phyloP scores from a whole-genome alignment of 2,888 invertebrate genomes.

The Hipparchia sbordonii region DNA sequence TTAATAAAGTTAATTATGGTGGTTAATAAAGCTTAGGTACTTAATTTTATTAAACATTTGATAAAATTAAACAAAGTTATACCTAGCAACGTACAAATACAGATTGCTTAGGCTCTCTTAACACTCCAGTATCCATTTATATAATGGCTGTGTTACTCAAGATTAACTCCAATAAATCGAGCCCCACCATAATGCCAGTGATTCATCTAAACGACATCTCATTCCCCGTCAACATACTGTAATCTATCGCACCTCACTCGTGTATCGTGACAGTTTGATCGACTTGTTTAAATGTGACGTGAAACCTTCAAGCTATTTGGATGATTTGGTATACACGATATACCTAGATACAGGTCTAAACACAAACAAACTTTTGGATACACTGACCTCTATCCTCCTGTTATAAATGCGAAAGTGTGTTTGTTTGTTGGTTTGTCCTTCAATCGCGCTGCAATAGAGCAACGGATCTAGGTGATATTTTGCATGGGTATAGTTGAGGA shows the following conservation, averaged over 20 bases:
- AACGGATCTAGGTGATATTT: too few relatives aligned
- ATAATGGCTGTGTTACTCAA: conserved; percentile 25
- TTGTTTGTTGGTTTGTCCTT: too few relatives aligned
- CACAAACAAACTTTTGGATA: too few relatives aligned
- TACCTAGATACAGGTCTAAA: not conserved
- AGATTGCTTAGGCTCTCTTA: not conserved
- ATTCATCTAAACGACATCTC: conserved; percentile 40
- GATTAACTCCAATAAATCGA: conserved; percentile 33
- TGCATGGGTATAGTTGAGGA: too few relatives aligned
- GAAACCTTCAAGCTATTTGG: conserved; percentile 21
- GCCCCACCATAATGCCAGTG: conserved; percentile 29
- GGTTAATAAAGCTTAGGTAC: too few relatives aligned
- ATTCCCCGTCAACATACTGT: conserved; percentile 36
- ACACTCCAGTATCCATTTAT: not conserved
- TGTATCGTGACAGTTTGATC: conserved; percentile 30
- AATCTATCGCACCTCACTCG: conserved; percentile 40
- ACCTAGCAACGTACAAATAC: not conserved
- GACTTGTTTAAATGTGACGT: conserved; percentile 21
- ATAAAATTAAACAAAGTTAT: not conserved
- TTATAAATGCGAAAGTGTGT: too few relatives aligned
- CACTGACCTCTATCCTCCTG: too few relatives aligned
- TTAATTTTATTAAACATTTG: not conserved
- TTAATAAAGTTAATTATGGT: too few relatives aligned
- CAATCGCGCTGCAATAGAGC: too few relatives aligned
- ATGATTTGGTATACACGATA: not conserved